phyloP scores from a whole-genome alignment of 2,797 vertebrate species.

The Garrulus glandarius region DNA sequence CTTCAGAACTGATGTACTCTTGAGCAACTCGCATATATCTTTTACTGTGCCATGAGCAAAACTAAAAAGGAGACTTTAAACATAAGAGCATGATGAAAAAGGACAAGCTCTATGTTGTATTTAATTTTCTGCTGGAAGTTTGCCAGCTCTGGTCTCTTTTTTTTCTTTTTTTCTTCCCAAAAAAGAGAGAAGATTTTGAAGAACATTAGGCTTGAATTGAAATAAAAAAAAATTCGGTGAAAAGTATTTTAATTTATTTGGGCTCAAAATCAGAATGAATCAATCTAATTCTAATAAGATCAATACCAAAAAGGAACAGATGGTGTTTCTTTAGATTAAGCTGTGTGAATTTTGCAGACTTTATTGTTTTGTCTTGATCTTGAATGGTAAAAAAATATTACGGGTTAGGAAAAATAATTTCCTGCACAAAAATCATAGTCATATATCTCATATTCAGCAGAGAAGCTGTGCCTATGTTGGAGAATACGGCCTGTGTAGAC shows the following conservation, averaged over 20 bases:
- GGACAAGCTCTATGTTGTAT: accelerated
- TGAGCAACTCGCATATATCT: neutral
- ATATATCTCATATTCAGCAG: neutral
- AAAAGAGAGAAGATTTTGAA: neutral
- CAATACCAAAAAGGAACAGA: neutral
- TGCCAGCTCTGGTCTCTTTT: neutral
- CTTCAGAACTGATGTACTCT: neutral
- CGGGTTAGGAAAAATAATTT: neutral
- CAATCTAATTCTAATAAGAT: neutral
- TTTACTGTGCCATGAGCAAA: neutral
- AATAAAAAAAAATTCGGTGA: neutral
- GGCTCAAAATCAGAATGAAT: neutral
- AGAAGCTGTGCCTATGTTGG: neutral
- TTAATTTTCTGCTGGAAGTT: neutral
- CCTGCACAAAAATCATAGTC: neutral
- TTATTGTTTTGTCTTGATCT: neutral
- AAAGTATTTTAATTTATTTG: neutral
- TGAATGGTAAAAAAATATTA: neutral
- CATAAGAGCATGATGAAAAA: neutral
- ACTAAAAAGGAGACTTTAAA: neutral
- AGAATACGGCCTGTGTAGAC: neutral
- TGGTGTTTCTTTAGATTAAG: neutral
- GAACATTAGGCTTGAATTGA: neutral
- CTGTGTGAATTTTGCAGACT: neutral
- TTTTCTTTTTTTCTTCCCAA: too few species aligned